Evolutionary conservation across 2,888 invertebrate genomes (phyloP), one percentile per base, ranked within the genome.

Genomic region (Acleris cristana): DNA sequence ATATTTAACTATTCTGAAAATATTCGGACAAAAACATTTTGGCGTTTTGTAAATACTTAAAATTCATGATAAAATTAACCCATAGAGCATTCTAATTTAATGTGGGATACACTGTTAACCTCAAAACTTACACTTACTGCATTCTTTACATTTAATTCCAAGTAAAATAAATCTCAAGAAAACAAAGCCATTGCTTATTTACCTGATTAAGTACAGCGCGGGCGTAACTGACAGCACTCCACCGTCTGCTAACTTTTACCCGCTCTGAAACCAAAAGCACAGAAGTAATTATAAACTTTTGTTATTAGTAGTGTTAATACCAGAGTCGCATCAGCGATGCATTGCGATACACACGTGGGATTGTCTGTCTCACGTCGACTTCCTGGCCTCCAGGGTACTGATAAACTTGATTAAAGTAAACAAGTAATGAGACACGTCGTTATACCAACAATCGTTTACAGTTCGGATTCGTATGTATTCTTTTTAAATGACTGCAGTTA

Each of bases 221-320:
- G 45, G 45, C 44, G 16, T 26, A 4, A 58, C 26, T 45, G 21
- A 40, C 19, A 40, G 44, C 44, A 21, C 44, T 21, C 56, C 8
- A 21, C 40, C 14, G 40, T 14, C 49, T 19, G 23, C 53, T 54
- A 44, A 49, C 60, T 45, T 65, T 59, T 60, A 60, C 44, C 16
- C n/a, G 7, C 49, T 19, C 23, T n/a, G 30, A 48, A 60, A 53
- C 30, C 23, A 44, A 44, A 49, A 65, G 23, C 54, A 21, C 30
- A 30, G n/a, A 61, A 48, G 66, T 56, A 44, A 62, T 66, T 62
- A 66, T 45, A 52, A 62, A 66, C 66, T 66, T 66, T 62, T 34
- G 66, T 62, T 56, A 56, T 62, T 62, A 62, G 61, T 56, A 51
- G 21, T 34, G 61, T 56, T 62, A 57, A 48, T 48, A 48, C 53